Conservation (phyloP, 2,113 vertebrate genomes). For the Prochilodus magdalenae region DNA sequence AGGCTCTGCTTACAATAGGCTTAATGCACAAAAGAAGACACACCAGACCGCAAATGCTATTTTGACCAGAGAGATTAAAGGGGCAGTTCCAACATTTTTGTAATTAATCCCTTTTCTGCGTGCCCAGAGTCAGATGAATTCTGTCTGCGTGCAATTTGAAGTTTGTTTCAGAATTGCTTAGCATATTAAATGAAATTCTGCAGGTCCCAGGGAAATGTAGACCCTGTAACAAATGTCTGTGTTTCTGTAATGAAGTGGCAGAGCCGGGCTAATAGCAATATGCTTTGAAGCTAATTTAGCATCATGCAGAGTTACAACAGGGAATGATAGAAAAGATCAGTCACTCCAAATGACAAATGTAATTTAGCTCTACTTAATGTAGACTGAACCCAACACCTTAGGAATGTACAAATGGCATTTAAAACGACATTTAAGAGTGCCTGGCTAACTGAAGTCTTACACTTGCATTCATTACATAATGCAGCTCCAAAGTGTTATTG, state of each 20-base stretch:
- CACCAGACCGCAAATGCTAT: constrained; percentile 22
- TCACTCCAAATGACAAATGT: background rate
- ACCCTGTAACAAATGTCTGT: background rate
- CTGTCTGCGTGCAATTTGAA: constrained; percentile 25
- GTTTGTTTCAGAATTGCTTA: constrained; percentile 19
- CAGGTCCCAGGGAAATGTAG: constrained; percentile 1
- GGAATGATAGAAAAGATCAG: background rate
- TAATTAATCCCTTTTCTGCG: background rate
- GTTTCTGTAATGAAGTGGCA: constrained; percentile 16
- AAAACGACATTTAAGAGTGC: too few species aligned
- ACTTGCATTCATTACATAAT: too few species aligned
- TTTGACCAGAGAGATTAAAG: constrained; percentile 40
- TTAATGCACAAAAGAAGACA: constrained; percentile 27
- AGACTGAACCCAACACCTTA: too few species aligned
- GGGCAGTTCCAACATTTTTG: constrained; percentile 21
- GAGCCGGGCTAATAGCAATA: constrained; percentile 13
- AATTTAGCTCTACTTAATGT: too few species aligned
- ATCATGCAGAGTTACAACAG: background rate
- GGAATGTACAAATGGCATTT: too few species aligned
- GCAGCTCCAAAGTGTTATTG: too few species aligned
- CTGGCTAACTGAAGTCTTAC: too few species aligned
- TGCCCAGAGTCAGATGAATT: constrained; percentile 2
- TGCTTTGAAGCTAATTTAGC: background rate
- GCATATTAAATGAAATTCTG: constrained; percentile 31
- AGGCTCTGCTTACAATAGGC: background rate